Evolutionary conservation across 2,888 invertebrate species (phyloP), one percentile per base, ranked within the genome.

Genomic region (Acanthacorydalis orientalis): DNA sequence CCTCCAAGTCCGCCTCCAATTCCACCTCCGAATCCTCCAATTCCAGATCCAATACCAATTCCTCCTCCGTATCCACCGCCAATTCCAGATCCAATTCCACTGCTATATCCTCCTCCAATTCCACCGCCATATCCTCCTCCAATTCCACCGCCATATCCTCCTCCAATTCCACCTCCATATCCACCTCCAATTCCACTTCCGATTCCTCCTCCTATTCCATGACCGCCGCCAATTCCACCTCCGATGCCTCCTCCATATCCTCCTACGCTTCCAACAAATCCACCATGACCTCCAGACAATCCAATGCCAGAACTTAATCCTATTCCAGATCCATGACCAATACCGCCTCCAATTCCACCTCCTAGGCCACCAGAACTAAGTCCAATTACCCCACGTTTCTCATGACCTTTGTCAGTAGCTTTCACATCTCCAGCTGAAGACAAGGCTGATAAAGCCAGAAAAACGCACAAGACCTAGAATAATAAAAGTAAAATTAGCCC

Each of bases 1-100:
- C 49, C 49, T 9, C 51, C 50, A 16, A 32, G 43, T 7, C 50
- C 50, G 15, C 47, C 43, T 11, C 48, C 46, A 12, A 46, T 45
- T 11, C 51, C 53, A 15, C 51, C 50, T 56, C 62, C 48, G 61
- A 64, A 7, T 63, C 64, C 2, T 61, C 61, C 46, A 16, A 51
- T 51, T 15, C 44, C 46, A 14, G 47, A 37, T 14, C 49, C 47
- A 9, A 45, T 44, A n/a, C 52, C 53, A 15, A 50, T 49, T 7
- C 53, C 52, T 1, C 44, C 31, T 46, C 52, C 52, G 9, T 43
- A 44, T 15, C 48, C 43, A 11, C 38, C 39, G 38, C 52, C 46
- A 34, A 34, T 51, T 15, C 43, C 42, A 7, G 50, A 42, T 14
- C 49, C 50, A 16, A 46, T 37, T 16, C 48, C 47, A 37, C 48